Evolutionary conservation across 2,888 invertebrate genomes (phyloP).

Genomic region (Rugalucina vietnamica): DNA sequence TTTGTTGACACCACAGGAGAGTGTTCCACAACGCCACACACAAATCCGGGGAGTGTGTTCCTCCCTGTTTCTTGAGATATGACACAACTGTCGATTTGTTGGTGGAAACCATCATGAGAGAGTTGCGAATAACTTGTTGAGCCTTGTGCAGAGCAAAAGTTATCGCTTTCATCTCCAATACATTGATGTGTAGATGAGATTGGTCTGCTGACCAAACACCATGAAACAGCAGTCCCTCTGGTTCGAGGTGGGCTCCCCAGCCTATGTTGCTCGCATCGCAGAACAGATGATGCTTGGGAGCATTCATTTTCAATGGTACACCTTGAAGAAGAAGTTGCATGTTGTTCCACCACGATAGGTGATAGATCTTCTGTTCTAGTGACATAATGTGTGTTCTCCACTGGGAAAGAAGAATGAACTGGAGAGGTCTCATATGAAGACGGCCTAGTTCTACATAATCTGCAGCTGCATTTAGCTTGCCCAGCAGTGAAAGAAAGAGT

Average conservation of each 20-base stretch:
- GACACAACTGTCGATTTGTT: conserved; percentile 29
- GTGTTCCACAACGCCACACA: not conserved
- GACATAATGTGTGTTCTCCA: conserved; percentile 22
- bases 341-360: conserved; percentile 15
- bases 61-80: conserved; percentile 24
- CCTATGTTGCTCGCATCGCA: conserved; percentile 22
- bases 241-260: conserved; percentile 13
- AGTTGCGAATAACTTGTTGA: not conserved
- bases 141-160: not conserved
- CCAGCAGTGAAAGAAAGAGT: conserved; percentile 19
- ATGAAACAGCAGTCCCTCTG: not conserved
- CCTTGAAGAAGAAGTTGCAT: not conserved
- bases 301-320: not conserved
- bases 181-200: conserved; percentile 21
- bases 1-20: conserved; percentile 14
- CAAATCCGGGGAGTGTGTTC: conserved; percentile 20
- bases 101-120: conserved; percentile 11
- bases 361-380: not conserved
- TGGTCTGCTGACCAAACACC: not conserved
- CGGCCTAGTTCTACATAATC: conserved; percentile 25
- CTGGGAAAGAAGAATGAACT: conserved; percentile 7
- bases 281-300: not conserved
- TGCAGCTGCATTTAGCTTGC: conserved; percentile 16
- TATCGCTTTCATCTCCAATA: conserved; percentile 28
- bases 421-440: conserved; percentile 34